These are phyloP conservation scores for Bos javanicus DNA, from an alignment of 2,113 vertebrate genomes.

Conservation along the genomic window DNA sequence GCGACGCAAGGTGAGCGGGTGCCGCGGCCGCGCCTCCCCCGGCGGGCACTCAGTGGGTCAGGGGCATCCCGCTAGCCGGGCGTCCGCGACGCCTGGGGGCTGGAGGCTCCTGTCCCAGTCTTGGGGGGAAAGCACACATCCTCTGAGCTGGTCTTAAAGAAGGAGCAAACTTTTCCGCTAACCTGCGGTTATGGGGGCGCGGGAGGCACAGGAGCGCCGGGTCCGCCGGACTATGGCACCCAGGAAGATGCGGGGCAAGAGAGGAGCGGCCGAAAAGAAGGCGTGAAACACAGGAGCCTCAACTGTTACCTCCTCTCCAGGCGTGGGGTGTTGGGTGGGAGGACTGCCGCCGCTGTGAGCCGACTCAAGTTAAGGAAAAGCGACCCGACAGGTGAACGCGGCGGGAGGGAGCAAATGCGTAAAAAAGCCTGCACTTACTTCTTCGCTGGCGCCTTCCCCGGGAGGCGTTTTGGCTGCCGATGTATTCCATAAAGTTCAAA, in stretches of 20 bases:
- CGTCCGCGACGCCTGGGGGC: not conserved
- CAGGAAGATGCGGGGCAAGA: not conserved
- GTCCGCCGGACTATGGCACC: not conserved
- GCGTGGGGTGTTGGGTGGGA: not conserved
- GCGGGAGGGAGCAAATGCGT: conserved; percentile 33
- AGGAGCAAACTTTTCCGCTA: not conserved
- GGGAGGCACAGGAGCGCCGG: not conserved
- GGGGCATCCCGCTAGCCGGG: not conserved
- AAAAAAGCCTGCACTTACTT: conserved; percentile 88
- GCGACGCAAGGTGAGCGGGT: not conserved
- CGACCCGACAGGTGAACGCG: conserved; percentile 62
- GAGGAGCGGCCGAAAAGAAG: not conserved
- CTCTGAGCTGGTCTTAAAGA: not conserved
- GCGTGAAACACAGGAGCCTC: not conserved
- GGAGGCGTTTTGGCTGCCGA: conserved; percentile 95
- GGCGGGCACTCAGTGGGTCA: not conserved
- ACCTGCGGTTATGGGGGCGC: not conserved
- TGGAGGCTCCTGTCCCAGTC: not conserved
- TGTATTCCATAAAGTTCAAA: conserved; percentile 99
- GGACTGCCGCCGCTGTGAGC: not conserved
- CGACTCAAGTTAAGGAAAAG: not conserved
- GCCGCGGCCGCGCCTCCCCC: not conserved
- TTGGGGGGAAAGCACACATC: not conserved
- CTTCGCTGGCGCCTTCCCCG: conserved; percentile 94
- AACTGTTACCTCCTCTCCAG: not conserved